Base-by-base conservation (phyloP, 1,140 invertebrate genomes). In the Doryteuthis pealeii region DNA sequence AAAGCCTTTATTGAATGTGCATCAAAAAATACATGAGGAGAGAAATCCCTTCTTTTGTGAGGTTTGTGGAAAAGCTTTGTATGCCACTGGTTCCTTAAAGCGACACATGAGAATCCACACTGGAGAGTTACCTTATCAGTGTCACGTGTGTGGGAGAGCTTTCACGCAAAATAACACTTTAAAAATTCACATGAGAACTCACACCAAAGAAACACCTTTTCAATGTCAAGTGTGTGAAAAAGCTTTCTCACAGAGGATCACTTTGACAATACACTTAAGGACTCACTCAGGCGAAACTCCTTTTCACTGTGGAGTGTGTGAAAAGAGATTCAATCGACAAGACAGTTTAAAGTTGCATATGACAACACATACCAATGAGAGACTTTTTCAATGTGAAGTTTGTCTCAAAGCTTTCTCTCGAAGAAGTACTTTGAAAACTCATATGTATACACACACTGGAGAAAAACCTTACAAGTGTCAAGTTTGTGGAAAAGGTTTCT, bases 1-100 rank as follows among this genome's bases (percentile, higher is more conserved):
- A 35, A 76, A 78, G 67, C 83, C 82, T 65, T 30, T 40, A 2
- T 22, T 77, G 28, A 70, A n/a, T 30, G 33, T 26, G 28, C 76
- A 77, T 32, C 40, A 68, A 74, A 72, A 82, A 30, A 82, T 79
- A 75, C 94, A 95, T 86, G 94, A 93, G 45, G 95, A 95, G 84
- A 94, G 95, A 87, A 95, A 95, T 82, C 94, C 94, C 0, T 95
- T 94, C 87, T 92, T 92, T 3, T 96, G 94, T 87, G 91, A 94
- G 15, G 93, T 95, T 84, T 95, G 94, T 86, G 93, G 93, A 22
- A 90, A 94, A 66, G 94, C 93, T 83, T 95, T 95, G 78, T 83
- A 84, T 81, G 49, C 83, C 82, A 75, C 76, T 49, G 70, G 75
- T 71, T 70, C 74, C 45, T 74, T 79, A 40, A 75, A 71, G 30